phyloP scores from a whole-genome alignment of 2,797 vertebrate species.

The Lithobates pipiens region DNA sequence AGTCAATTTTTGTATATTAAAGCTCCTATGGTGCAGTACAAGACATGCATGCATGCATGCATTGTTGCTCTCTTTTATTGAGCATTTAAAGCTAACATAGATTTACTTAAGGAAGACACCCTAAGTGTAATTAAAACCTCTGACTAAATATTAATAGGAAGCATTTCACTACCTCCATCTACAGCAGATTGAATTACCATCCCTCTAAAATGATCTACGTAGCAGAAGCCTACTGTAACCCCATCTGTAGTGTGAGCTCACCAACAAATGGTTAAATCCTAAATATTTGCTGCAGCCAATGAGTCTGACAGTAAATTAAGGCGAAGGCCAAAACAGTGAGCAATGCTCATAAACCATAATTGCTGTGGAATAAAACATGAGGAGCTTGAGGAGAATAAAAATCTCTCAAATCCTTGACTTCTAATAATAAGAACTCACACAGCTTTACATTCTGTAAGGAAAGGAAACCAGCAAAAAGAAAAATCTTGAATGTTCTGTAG shows the following conservation, averaged over 20 bases:
- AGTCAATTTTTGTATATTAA: too few species aligned
- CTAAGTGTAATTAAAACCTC: too few species aligned
- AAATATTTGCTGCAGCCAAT: constrained; percentile 55
- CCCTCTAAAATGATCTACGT: neutral
- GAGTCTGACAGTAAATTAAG: constrained; percentile 54
- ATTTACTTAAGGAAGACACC: too few species aligned
- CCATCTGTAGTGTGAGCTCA: neutral
- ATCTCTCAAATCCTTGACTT: constrained; percentile 18
- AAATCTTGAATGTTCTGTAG: neutral
- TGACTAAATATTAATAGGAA: too few species aligned
- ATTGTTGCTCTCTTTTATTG: too few species aligned
- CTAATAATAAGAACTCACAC: constrained; percentile 31
- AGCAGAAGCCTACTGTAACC: neutral
- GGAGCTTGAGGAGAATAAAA: constrained; percentile 25
- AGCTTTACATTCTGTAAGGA: neutral
- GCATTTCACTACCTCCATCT: too few species aligned
- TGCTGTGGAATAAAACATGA: constrained; percentile 57
- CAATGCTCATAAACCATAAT: constrained; percentile 59
- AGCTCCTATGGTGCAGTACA: too few species aligned
- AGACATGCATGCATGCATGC: too few species aligned
- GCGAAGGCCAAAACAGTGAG: constrained; percentile 57
- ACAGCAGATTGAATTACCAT: too few species aligned
- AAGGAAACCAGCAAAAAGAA: neutral
- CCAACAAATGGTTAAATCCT: constrained; percentile 36
- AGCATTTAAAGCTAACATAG: too few species aligned